Evolutionary conservation across 2,888 invertebrate genomes (phyloP).

Genomic region (Kryphioiulus occultus): DNA sequence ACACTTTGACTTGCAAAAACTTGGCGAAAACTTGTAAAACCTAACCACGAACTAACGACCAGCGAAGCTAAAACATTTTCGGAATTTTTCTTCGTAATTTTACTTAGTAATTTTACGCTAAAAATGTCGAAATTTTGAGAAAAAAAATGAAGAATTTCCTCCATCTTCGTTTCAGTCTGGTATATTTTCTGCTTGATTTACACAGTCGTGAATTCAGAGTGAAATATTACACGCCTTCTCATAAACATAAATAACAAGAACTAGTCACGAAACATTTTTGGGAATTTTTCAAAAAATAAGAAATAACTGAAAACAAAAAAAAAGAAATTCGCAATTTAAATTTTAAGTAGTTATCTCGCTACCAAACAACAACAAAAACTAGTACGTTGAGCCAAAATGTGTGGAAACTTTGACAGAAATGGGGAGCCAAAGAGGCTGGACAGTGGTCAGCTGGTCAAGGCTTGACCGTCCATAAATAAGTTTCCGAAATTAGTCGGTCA

Average conservation of each 20-base stretch:
- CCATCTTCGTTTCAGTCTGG: neutral
- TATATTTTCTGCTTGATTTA: neutral
- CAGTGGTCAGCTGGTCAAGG: neutral
- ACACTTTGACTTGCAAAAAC: too few relatives aligned
- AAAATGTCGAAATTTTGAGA: neutral
- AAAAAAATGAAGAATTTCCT: neutral
- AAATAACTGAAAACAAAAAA: too few relatives aligned
- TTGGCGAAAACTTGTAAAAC: neutral
- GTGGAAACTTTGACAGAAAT: neutral
- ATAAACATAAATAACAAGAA: neutral
- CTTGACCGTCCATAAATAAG: neutral
- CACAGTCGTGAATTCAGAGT: neutral
- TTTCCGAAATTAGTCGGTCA: neutral
- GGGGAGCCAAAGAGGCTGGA: neutral
- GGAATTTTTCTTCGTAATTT: neutral
- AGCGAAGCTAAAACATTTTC: neutral
- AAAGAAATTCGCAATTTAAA: neutral
- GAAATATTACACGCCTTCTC: neutral
- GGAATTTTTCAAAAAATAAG: neutral
- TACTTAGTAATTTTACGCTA: neutral
- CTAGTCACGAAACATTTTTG: neutral
- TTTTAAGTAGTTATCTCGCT: too few relatives aligned
- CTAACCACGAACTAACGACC: neutral
- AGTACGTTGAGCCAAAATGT: neutral
- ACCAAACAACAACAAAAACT: neutral